Percentiles rank a stretch among this genome's conserved stretches.
Conservation (phyloP, 2,113 vertebrate genomes). For the Eudorcas thomsonii region DNA sequence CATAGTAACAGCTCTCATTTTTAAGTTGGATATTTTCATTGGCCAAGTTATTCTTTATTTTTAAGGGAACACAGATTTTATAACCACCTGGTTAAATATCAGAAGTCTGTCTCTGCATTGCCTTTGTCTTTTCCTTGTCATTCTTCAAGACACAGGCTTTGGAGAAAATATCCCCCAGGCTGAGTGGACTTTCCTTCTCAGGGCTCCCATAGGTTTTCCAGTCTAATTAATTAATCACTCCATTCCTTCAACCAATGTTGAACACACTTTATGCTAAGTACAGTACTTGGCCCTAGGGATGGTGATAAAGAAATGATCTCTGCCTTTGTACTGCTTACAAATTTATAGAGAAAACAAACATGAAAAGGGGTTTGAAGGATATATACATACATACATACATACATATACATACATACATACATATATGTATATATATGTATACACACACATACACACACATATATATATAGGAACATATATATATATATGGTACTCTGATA, state of each 20-base stretch:
- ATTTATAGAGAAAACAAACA: not conserved
- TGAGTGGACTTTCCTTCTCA: not conserved
- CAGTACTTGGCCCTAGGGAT: not conserved
- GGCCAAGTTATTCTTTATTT: not conserved
- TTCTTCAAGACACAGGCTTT: not conserved
- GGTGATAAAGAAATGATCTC: not conserved
- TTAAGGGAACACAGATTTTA: not conserved
- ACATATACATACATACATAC: not conserved
- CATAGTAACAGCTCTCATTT: not conserved
- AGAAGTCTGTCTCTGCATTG: not conserved
- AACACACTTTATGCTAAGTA: not conserved
- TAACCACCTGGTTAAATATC: not conserved
- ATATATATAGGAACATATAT: too few species aligned
- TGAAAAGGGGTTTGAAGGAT: not conserved
- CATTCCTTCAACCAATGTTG: not conserved
- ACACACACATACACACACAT: too few species aligned
- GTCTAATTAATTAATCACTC: not conserved
- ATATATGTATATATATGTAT: not conserved
- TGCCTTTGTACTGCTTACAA: not conserved
- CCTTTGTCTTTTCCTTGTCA: not conserved
- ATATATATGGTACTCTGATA: not conserved
- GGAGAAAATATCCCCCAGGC: not conserved
- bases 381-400: not conserved
- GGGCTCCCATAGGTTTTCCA: not conserved
- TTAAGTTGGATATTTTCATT: not conserved